These are phyloP conservation scores for Zoanthus sociatus DNA, from an alignment of 92 coral and sea anemone genomes.

Conservation along the genomic window DNA sequence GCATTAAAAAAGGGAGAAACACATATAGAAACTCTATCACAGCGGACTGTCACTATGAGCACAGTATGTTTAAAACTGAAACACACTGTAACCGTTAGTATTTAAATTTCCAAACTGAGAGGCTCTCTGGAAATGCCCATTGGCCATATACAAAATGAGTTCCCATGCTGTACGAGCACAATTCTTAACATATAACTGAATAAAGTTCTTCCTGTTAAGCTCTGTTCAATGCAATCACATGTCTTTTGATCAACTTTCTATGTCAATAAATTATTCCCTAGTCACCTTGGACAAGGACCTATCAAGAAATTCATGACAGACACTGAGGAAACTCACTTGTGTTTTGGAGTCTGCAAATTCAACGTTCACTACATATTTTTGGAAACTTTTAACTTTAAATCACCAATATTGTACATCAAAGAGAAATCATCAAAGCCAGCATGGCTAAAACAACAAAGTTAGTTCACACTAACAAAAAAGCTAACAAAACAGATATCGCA, in stretches of 20 bases:
- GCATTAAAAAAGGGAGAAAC: not conserved
- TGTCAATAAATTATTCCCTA: not conserved
- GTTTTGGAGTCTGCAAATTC: not conserved
- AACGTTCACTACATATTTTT: not conserved
- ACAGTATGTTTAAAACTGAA: conserved; percentile 21
- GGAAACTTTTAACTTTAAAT: not conserved
- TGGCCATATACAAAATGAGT: no score
- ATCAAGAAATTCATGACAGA: not conserved
- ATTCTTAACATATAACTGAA: conserved; percentile 3
- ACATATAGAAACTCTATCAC: not conserved
- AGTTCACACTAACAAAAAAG: not conserved
- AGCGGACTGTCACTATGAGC: not conserved
- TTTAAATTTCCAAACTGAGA: conserved; percentile 5
- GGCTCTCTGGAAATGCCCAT: not conserved
- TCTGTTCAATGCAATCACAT: conserved; percentile 2
- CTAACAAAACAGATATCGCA: not conserved
- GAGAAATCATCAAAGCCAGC: not conserved
- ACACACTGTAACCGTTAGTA: conserved; percentile 21
- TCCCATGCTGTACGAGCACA: not conserved
- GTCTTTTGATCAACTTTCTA: not conserved
- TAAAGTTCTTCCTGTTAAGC: conserved; percentile 2
- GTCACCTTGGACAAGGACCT: not conserved
- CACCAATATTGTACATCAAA: not conserved
- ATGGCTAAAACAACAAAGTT: conserved; percentile 9
- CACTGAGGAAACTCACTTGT: conserved; percentile 1